A percentile compares a stretch with the other conserved stretches of the same genome.
Conservation (phyloP, 2,113 vertebrate species). For the Pluvialis apricaria region DNA sequence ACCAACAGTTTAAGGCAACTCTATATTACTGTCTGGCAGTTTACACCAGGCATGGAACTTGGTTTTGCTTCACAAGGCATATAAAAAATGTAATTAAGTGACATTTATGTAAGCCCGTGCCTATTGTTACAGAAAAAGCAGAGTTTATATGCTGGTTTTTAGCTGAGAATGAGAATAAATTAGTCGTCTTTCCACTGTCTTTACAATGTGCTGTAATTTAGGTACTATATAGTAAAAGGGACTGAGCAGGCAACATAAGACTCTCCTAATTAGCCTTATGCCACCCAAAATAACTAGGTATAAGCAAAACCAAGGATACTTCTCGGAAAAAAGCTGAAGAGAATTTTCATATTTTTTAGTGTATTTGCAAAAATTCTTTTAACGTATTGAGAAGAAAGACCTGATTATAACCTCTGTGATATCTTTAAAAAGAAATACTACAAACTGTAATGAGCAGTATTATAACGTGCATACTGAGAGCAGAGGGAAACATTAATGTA, state of each 20-base stretch:
- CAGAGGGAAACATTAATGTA: neutral
- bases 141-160: neutral
- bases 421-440: neutral
- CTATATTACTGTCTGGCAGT: fast-evolving
- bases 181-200: neutral
- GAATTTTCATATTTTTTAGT: neutral
- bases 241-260: neutral
- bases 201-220: neutral
- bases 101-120: neutral
- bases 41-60: neutral
- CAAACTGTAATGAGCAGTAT: neutral
- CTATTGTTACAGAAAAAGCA: neutral
- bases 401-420: neutral
- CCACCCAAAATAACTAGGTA: neutral
- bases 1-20: neutral
- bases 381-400: neutral
- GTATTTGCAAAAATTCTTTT: neutral
- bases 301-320: neutral
- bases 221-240: neutral
- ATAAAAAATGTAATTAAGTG: neutral
- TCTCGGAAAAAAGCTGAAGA: neutral
- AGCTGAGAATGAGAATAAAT: neutral
- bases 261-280: neutral
- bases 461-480: neutral
- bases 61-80: neutral